Evolutionary conservation across 2,888 invertebrate genomes (phyloP).

Genomic region (Plutella xylostella): DNA sequence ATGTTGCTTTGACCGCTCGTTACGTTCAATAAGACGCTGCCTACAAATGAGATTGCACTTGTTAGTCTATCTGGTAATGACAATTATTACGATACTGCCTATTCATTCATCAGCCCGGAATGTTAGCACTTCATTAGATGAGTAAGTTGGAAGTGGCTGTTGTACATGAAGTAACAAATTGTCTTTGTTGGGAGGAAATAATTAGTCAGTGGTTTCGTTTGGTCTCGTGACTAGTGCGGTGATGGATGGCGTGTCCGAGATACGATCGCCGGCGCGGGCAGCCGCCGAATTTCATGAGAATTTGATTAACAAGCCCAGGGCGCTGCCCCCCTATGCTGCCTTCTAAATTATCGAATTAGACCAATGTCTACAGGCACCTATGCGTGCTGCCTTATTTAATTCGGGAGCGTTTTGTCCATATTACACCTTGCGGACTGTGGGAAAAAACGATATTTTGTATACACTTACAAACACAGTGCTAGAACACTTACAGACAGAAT

Average conservation of each 20-base stretch:
- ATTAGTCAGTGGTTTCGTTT: slow-evolving; percentile 41
- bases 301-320: slow-evolving; percentile 50
- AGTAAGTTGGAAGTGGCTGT: slow-evolving; percentile 17
- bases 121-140: slow-evolving; percentile 7
- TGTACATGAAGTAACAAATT: slow-evolving; percentile 45
- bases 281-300: slow-evolving; percentile 60
- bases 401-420: slow-evolving; percentile 51
- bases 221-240: no score
- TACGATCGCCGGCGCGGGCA: slow-evolving; percentile 36
- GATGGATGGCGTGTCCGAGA: slow-evolving; percentile 59
- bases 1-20: slow-evolving; percentile 64
- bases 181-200: slow-evolving; percentile 40
- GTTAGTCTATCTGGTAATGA: slow-evolving; percentile 21
- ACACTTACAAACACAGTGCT: slow-evolving; percentile 33
- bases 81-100: slow-evolving; percentile 17
- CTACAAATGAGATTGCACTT: slow-evolving; percentile 38
- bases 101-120: slow-evolving; percentile 6
- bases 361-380: slow-evolving; percentile 39
- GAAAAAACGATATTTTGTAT: slow-evolving; percentile 34
- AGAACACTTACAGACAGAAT: slow-evolving; percentile 32
- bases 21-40: slow-evolving; percentile 55
- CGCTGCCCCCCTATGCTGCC: slow-evolving; percentile 27
- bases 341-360: slow-evolving; percentile 62
- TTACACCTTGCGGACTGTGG: slow-evolving; percentile 41
- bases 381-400: slow-evolving; percentile 65